phyloP scores from a whole-genome alignment of 2,888 invertebrate genomes.

The Pteria penguin region DNA sequence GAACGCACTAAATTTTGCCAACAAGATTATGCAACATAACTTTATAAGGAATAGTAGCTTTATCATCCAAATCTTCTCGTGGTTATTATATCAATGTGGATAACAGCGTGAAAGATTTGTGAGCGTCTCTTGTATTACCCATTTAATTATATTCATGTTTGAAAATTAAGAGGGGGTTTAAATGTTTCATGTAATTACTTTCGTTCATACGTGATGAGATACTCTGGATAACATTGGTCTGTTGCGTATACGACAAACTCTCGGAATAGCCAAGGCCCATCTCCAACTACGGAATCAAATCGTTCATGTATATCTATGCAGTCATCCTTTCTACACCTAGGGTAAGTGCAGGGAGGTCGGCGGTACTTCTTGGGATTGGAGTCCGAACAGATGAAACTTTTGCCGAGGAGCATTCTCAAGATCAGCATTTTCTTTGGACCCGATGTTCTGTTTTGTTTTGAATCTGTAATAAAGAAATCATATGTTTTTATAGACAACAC shows the following conservation, averaged over 20 bases:
- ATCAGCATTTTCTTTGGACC: constrained; percentile 57
- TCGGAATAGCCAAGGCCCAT: constrained; percentile 54
- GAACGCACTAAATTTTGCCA: too few species aligned
- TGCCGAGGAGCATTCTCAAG: constrained; percentile 56
- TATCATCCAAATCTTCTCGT: too few species aligned
- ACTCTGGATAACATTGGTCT: constrained; percentile 64
- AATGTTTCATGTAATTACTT: too few species aligned
- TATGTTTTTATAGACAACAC: too few species aligned
- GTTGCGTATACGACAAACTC: constrained; percentile 65
- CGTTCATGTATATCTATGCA: constrained; percentile 40
- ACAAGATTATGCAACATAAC: too few species aligned
- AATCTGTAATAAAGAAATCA: constrained; percentile 52
- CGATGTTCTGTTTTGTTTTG: constrained; percentile 35
- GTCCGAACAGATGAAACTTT: constrained; percentile 44
- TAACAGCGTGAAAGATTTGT: too few species aligned
- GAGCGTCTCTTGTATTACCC: too few species aligned
- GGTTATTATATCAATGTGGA: too few species aligned
- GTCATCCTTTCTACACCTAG: constrained; percentile 37
- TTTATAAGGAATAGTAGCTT: too few species aligned
- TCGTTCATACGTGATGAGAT: constrained; percentile 62
- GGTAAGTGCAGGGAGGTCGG: constrained; percentile 51
- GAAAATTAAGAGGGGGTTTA: too few species aligned
- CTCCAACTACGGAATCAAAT: constrained; percentile 60
- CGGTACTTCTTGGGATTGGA: constrained; percentile 51
- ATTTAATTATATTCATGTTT: too few species aligned